Conservation (phyloP, 2,797 vertebrate genomes). For the Danio aesculapii region DNA sequence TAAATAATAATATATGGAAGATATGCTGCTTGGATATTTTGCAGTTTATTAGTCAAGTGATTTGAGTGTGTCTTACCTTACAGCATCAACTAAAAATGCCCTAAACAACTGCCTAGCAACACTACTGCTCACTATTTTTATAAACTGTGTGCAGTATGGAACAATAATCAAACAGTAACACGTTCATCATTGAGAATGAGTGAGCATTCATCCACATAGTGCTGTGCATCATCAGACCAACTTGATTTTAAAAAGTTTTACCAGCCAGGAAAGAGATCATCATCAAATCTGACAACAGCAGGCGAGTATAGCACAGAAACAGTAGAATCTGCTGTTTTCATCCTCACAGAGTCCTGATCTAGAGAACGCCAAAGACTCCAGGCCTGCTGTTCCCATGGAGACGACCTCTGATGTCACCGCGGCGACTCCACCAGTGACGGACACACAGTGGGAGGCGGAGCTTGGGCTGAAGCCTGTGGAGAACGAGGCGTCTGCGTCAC, state of each 20-base stretch:
- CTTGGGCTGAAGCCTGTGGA: conserved; percentile 68
- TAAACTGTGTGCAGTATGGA: not conserved
- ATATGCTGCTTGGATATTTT: too few relatives aligned
- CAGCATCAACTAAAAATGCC: not conserved
- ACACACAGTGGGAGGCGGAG: conserved; percentile 44
- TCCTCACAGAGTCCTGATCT: conserved; percentile 83
- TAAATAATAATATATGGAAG: too few relatives aligned
- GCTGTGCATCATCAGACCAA: not conserved
- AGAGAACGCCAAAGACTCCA: conserved; percentile 90
- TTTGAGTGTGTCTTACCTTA: not conserved
- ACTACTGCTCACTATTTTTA: not conserved
- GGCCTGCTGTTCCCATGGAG: conserved; percentile 79
- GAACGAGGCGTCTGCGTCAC: conserved; percentile 68
- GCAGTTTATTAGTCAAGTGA: too few relatives aligned
- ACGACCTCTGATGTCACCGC: conserved; percentile 83
- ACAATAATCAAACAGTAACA: not conserved
- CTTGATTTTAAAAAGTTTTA: not conserved
- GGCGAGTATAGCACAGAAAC: too few relatives aligned
- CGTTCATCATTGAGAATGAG: not conserved
- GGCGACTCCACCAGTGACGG: conserved; percentile 74
- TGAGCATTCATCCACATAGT: not conserved
- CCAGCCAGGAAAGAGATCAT: not conserved
- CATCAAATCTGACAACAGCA: too few relatives aligned
- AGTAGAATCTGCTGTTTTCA: conserved; percentile 34
- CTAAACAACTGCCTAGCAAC: not conserved